Evolutionary conservation across 1,140 invertebrate species (phyloP).

Genomic region (Calephelis virginiensis): DNA sequence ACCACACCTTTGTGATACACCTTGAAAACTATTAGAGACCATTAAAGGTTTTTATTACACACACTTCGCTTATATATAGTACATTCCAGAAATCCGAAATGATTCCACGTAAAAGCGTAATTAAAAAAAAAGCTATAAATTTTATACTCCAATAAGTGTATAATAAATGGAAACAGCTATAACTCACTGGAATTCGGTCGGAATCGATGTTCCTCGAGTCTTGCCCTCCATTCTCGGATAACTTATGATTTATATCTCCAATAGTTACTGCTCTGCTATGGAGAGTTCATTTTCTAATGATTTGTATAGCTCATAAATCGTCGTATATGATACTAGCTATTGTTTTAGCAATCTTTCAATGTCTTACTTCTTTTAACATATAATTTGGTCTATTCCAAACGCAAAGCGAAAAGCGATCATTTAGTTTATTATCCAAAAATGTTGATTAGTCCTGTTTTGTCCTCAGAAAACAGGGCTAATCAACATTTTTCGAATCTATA

Average conservation of each 20-base stretch:
- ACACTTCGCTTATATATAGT: too few species aligned
- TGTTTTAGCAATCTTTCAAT: slow-evolving; percentile 8
- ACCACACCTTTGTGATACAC: too few species aligned
- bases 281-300: slow-evolving; percentile 17
- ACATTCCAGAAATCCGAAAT: too few species aligned
- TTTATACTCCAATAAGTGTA: slow-evolving; percentile 14
- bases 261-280: slow-evolving; percentile 15
- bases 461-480: too few species aligned
- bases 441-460: too few species aligned
- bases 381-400: too few species aligned
- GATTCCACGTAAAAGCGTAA: too few species aligned
- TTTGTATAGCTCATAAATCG: slow-evolving; percentile 13
- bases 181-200: slow-evolving; percentile 12
- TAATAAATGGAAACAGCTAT: slow-evolving; percentile 15
- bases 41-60: too few species aligned
- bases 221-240: slow-evolving; percentile 14
- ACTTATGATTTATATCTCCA: slow-evolving; percentile 15
- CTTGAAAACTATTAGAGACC: too few species aligned
- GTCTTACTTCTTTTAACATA: slow-evolving; percentile 2
- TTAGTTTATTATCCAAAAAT: too few species aligned
- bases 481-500: too few species aligned
- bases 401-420: too few species aligned
- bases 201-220: slow-evolving; percentile 12
- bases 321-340: background rate
- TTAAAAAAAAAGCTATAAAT: slow-evolving; percentile 14